phyloP scores from a whole-genome alignment of 2,113 vertebrate genomes.

The Pangasianodon hypophthalmus region DNA sequence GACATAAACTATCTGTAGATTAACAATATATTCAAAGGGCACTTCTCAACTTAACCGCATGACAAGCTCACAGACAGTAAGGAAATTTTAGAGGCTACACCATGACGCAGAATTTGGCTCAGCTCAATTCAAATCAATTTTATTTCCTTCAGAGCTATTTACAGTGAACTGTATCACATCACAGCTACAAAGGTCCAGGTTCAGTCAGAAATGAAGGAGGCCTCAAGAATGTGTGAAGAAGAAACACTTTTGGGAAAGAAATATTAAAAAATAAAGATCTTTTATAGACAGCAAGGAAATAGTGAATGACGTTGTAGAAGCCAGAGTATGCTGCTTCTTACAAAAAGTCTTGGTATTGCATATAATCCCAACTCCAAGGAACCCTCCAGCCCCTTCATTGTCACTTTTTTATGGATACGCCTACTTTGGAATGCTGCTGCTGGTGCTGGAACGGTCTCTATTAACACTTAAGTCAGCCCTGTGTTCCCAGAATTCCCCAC shows the following conservation, averaged over 20 bases:
- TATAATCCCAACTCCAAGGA: not conserved
- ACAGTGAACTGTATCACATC: constrained; percentile 14
- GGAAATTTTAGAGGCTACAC: not conserved
- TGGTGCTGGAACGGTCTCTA: constrained; percentile 29
- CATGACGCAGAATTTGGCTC: constrained; percentile 19
- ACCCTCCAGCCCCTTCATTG: not conserved
- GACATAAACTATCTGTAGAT: not conserved
- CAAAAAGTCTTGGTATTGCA: not conserved
- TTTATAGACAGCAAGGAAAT: not conserved
- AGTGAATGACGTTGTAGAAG: not conserved
- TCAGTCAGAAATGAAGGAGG: not conserved
- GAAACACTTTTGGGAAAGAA: not conserved
- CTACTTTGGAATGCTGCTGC: constrained; percentile 12
- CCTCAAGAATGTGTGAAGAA: not conserved
- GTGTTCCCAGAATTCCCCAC: constrained; percentile 15
- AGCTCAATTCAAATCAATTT: constrained; percentile 22
- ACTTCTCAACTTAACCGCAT: not conserved
- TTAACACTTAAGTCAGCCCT: constrained; percentile 51
- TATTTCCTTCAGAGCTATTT: constrained; percentile 16
- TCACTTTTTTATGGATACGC: constrained; percentile 1
- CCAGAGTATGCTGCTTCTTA: not conserved
- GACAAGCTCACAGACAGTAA: not conserved
- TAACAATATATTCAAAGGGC: not conserved
- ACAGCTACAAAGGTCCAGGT: not conserved
- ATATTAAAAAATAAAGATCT: not conserved